Conservation (phyloP, 2,888 invertebrate genomes). For the Netelia inedita region DNA sequence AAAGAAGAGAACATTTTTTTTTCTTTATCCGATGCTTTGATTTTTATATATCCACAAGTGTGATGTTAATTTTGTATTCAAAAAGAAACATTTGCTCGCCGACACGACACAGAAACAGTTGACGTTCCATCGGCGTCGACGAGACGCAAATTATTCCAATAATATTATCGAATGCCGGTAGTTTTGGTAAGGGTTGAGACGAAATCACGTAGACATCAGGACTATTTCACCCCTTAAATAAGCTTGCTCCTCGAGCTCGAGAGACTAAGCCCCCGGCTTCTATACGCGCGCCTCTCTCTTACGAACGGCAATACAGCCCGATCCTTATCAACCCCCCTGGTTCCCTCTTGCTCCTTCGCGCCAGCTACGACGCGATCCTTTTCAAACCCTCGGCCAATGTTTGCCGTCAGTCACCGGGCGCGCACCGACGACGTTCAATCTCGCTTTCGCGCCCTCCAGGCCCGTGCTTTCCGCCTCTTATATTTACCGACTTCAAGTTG, state of each 20-base stretch:
- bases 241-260: constrained; percentile 47
- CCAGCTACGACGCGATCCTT: constrained; percentile 30
- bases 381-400: constrained; percentile 48
- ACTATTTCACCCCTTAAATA: constrained; percentile 45
- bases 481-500: constrained; percentile 40
- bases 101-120: constrained; percentile 10
- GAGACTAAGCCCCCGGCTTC: constrained; percentile 51
- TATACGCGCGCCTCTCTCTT: background rate
- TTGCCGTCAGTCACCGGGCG: constrained; percentile 59
- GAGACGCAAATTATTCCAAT: constrained; percentile 35
- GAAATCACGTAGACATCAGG: constrained; percentile 36
- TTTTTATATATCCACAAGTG: no score
- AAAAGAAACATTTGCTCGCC: background rate
- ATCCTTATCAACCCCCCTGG: background rate
- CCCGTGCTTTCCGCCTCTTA: constrained; percentile 16
- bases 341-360: constrained; percentile 4
- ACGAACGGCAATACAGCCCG: constrained; percentile 2
- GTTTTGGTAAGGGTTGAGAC: background rate
- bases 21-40: background rate
- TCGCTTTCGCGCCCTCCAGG: constrained; percentile 45
- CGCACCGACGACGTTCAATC: constrained; percentile 52
- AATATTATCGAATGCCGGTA: constrained; percentile 8
- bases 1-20: background rate
- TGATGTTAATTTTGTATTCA: background rate
- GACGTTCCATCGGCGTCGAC: constrained; percentile 35